Base-by-base conservation (phyloP, 2,113 vertebrate genomes). In the Tetrax tetrax region DNA sequence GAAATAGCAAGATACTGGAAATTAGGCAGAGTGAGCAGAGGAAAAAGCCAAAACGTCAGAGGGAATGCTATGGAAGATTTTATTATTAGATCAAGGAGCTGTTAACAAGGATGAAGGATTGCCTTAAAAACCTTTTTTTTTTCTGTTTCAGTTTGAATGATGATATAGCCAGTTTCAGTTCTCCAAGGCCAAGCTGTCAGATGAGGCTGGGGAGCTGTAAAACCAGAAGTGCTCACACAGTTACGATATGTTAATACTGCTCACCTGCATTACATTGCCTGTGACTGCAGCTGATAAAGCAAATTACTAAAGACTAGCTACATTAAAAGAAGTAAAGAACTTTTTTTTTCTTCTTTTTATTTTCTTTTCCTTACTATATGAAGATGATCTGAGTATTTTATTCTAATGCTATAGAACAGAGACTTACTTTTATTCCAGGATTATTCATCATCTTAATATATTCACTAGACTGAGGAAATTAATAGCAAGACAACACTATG, bases 401-500 rank as follows among this genome's bases (percentile, higher is more conserved):
- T 89, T 75, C 65, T 77, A 90, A 89, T 31, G 22, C 21, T 79
- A 31, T 86, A 83, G 23, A 90, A 59, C 14, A 94, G 53, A 95
- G 69, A 87, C 65, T 89, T 90, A 78, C 20, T 72, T n/a, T n/a
- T n/a, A n/a, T n/a, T 71, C 41, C 25, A 84, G 70, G 53, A 80
- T 95, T 96, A 94, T 93, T 82, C 68, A 91, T 83, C 54, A 74
- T 95, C 35, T n/a, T 96, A 95, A 94, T 93, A 66, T 65, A 82
- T 92, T n/a, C 29, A 75, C 54, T 92, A 86, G 60, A 92, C 24
- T 74, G 31, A 10, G 78, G 29, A 86, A 93, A 96, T 97, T 94
- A 96, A 91, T 95, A 87, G 56, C 69, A 94, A 88, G 65, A 65
- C 25, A 74, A 63, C 17, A 61, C 8, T 60, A 75, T 50, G 57